Conservation (phyloP, 2,113 vertebrate species). For the Rattus rattus region DNA sequence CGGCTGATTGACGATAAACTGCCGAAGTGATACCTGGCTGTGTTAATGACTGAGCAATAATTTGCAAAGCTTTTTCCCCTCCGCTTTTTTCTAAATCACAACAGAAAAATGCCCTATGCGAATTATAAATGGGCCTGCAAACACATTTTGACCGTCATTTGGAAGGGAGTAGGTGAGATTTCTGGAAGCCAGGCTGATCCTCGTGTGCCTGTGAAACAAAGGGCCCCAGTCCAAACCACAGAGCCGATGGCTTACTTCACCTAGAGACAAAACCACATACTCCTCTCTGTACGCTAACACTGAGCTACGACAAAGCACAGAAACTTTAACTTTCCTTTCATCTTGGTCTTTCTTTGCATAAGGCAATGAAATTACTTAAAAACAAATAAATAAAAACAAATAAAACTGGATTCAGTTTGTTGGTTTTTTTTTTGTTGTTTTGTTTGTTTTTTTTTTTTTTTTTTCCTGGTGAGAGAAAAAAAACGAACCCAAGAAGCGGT, state of each 20-base stretch:
- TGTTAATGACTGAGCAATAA: slow-evolving; percentile 76
- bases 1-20: slow-evolving; percentile 65
- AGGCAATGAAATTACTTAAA: neutral
- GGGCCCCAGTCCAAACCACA: neutral
- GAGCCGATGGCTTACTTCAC: neutral
- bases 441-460: neutral
- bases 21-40: slow-evolving; percentile 73
- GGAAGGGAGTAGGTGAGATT: slow-evolving; percentile 25
- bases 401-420: neutral
- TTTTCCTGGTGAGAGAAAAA: neutral
- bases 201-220: neutral
- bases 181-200: slow-evolving; percentile 33
- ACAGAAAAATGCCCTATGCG: slow-evolving; percentile 60
- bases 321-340: neutral
- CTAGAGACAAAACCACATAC: neutral
- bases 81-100: slow-evolving; percentile 61
- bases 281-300: neutral
- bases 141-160: slow-evolving; percentile 58
- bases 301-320: neutral
- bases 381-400: neutral
- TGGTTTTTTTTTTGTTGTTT: too few relatives aligned
- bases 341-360: slow-evolving; percentile 4
- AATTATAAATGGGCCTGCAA: slow-evolving; percentile 49
- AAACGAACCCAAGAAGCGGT: neutral
- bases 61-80: slow-evolving; percentile 15